phyloP scores from a whole-genome alignment of 2,888 invertebrate species.

The Diloba caeruleocephala region DNA sequence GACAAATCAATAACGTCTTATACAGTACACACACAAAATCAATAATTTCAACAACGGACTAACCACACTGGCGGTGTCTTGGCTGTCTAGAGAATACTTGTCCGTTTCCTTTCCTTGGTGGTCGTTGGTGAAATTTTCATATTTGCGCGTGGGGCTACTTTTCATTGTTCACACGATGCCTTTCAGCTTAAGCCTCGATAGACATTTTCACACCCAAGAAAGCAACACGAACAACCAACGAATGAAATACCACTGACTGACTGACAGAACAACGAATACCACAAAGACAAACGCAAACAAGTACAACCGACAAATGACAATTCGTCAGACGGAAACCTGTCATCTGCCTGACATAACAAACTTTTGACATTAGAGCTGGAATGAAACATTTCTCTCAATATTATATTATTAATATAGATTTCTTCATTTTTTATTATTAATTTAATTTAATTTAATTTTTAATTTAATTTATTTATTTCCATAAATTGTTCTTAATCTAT shows the following conservation, averaged over 20 bases:
- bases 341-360: slow-evolving; percentile 11
- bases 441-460: too few species aligned
- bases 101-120: slow-evolving; percentile 84
- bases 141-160: slow-evolving; percentile 86
- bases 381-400: too few species aligned
- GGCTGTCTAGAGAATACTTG: slow-evolving; percentile 86
- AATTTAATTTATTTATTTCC: too few species aligned
- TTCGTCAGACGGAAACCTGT: slow-evolving; percentile 1
- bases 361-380: slow-evolving; percentile 21
- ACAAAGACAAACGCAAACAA: too few species aligned
- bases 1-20: slow-evolving; percentile 80
- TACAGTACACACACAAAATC: slow-evolving; percentile 83
- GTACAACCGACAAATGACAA: slow-evolving; percentile 25
- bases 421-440: too few species aligned
- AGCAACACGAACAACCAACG: slow-evolving; percentile 73
- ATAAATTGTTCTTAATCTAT: too few species aligned
- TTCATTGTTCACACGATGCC: slow-evolving; percentile 84
- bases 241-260: slow-evolving; percentile 69
- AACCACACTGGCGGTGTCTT: slow-evolving; percentile 88
- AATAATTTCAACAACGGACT: slow-evolving; percentile 80
- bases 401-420: too few species aligned
- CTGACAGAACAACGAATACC: too few species aligned
- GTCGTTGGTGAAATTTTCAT: slow-evolving; percentile 85
- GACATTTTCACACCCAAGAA: slow-evolving; percentile 77
- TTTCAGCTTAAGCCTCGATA: slow-evolving; percentile 76